Evolutionary conservation across 2,888 invertebrate species (phyloP).

Genomic region (Invenusta paracnida): DNA sequence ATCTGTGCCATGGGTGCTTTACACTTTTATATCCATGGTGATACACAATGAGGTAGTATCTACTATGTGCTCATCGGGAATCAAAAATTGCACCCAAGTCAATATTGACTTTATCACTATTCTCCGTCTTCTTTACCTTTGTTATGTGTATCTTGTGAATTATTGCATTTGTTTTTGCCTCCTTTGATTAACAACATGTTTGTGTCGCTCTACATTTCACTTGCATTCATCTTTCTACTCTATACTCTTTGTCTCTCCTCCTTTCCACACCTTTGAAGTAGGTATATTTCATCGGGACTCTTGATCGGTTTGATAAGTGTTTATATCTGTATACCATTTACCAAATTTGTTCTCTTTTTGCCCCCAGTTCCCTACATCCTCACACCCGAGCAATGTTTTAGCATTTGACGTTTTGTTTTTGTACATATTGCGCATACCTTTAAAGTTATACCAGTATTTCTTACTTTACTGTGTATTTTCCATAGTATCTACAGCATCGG

Average conservation of each 20-base stretch:
- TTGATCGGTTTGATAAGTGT: background rate
- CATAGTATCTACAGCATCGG: background rate
- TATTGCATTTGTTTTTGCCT: background rate
- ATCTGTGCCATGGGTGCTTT: no score
- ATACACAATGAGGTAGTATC: no score
- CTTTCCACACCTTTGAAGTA: background rate
- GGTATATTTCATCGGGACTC: background rate
- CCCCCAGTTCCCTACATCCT: background rate
- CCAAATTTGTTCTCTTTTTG: no score
- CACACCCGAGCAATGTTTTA: background rate
- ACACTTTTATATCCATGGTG: no score
- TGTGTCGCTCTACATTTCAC: background rate
- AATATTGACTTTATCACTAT: no score
- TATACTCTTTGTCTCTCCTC: background rate
- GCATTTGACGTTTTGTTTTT: background rate
- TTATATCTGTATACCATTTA: background rate
- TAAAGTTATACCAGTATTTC: background rate
- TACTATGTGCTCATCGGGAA: no score
- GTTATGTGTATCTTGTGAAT: background rate
- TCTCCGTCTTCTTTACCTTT: no score
- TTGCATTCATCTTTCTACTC: no score
- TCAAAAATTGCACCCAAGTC: no score
- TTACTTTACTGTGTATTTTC: background rate
- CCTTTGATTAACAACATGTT: background rate
- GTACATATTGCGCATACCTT: background rate